Base-by-base conservation (phyloP, 2,888 invertebrate species). In the Leistus spinibarbis region DNA sequence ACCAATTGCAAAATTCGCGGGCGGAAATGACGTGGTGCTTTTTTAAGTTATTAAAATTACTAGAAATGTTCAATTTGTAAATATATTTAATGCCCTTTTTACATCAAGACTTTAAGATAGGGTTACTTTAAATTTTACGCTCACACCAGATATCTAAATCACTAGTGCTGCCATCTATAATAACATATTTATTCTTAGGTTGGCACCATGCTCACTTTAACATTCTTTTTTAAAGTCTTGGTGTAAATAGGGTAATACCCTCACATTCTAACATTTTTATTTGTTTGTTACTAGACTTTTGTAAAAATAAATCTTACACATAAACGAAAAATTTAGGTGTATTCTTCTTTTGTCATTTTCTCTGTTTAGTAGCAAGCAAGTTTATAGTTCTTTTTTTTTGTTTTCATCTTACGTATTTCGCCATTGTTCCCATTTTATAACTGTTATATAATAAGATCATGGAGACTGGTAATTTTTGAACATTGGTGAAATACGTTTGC, bases 261-360 rank as follows among this genome's bases (percentile, higher is more conserved):
- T 64, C 7, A 63, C 22, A 4, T 5, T 19, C 20, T 54, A 64
- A 71, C 71, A 65, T 64, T 64, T 54, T 27, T 57, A 19, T 62
- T 62, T 71, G 71, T 71, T 71, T 71, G 65, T 71, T 71, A 71
- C 71, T 71, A 71, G 65, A 71, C 3, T 19, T 17, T 57, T 57
- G 17, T 57, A 57, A 67, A 67, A 7, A 54, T 53, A 40, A 22
- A 57, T 57, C 16, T 13, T 2, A 7, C 20, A 20, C 4, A n/a
- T 20, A 63, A 20, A 17, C 22, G n/a, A n/a, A 7, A 57, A 19
- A 57, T 5, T 57, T 57, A 57, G 16, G 16, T 19, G 16, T 16
- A 57, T 57, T 57, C 57, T 19, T 19, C 16, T 3, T 57, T 16
- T 19, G 19, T 16, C 19, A 16, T 57, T 19, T 19, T 3, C 7